phyloP scores from a whole-genome alignment of 2,888 invertebrate species.

The Tortrix viridana region DNA sequence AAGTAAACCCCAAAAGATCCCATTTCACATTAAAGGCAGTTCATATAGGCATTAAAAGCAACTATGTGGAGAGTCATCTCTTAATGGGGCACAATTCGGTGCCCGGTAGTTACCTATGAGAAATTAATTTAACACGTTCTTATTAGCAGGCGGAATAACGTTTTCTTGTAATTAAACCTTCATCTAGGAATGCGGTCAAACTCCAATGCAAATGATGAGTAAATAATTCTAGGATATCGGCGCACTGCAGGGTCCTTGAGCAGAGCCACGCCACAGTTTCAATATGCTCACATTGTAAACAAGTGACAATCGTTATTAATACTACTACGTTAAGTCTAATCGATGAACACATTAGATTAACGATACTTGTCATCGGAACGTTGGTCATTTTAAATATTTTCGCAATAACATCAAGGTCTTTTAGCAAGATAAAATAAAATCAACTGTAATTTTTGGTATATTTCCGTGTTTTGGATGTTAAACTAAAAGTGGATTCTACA shows the following conservation, averaged over 20 bases:
- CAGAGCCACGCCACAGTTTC: constrained; percentile 1
- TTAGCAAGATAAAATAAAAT: neutral
- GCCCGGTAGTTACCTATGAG: too few species aligned
- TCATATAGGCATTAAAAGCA: neutral
- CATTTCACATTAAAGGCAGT: neutral
- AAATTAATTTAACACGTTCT: neutral
- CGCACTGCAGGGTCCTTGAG: constrained; percentile 14
- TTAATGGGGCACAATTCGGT: too few species aligned
- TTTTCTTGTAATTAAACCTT: constrained; percentile 21
- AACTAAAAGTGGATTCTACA: neutral
- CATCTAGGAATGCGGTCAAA: constrained; percentile 22
- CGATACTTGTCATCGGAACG: constrained; percentile 3
- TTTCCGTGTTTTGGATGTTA: too few species aligned
- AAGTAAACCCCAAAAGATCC: too few species aligned
- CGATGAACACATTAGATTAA: constrained; percentile 24
- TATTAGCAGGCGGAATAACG: neutral
- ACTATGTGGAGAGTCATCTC: too few species aligned
- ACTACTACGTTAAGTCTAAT: constrained; percentile 2
- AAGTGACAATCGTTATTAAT: constrained; percentile 22
- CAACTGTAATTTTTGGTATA: neutral
- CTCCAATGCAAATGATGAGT: constrained; percentile 23
- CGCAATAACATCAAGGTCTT: neutral
- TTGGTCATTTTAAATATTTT: neutral
- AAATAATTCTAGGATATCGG: constrained; percentile 25
- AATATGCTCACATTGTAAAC: constrained; percentile 14